These are phyloP conservation scores for Campylomormyrus tamandua DNA, from an alignment of 2,113 vertebrate species.

Conservation along the genomic window DNA sequence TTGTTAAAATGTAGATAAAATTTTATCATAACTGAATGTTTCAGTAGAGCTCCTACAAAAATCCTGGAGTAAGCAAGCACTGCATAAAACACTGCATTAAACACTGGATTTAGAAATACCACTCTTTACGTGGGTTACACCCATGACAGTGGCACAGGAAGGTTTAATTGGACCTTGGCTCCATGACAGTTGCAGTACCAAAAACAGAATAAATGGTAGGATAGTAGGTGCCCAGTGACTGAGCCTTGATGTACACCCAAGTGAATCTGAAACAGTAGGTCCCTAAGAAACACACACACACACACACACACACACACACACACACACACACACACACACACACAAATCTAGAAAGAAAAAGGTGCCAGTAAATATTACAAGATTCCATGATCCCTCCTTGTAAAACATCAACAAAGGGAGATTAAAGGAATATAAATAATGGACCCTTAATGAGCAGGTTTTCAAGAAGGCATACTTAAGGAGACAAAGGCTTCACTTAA, in stretches of 20 bases:
- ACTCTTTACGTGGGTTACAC: not conserved
- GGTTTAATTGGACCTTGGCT: not conserved
- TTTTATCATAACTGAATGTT: not conserved
- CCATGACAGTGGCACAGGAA: not conserved
- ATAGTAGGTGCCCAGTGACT: not conserved
- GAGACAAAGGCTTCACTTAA: not conserved
- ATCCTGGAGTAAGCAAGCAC: not conserved
- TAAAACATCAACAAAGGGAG: not conserved
- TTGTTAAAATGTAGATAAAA: not conserved
- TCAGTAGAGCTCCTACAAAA: not conserved
- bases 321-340: not conserved
- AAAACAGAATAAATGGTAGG: not conserved
- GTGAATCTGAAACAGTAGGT: too few species aligned
- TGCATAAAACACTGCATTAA: not conserved
- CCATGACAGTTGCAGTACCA: not conserved
- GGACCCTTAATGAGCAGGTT: too few species aligned
- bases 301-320: too few species aligned
- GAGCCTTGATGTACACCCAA: not conserved
- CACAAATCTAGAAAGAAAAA: too few species aligned
- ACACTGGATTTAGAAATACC: not conserved
- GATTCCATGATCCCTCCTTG: not conserved
- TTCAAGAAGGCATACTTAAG: not conserved
- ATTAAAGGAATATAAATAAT: not conserved
- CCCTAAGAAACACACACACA: not conserved
- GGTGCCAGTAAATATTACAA: too few species aligned